Base-by-base conservation (phyloP, 2,888 invertebrate genomes). In the Acanthosoma haemorrhoidale region DNA sequence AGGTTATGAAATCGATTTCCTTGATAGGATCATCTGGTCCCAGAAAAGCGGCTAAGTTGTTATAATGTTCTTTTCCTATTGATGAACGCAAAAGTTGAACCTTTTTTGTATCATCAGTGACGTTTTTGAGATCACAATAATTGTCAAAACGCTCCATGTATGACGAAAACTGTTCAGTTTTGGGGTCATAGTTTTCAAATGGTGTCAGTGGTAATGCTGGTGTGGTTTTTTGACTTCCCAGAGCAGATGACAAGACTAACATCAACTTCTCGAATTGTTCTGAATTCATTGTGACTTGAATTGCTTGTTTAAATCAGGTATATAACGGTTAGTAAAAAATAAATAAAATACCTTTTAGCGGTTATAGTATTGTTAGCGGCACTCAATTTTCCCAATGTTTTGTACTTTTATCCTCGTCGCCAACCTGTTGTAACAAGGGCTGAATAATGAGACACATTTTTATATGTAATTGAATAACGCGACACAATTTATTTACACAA, bases 121-220 rank as follows among this genome's bases (percentile, higher is more conserved):
- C 68, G 16, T 59, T 43, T 8, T 70, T 64, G 34, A 72, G 43
- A 15, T 29, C n/a, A 29, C 25, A 8, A 31, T 71, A 61, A 31
- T 71, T 73, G 15, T 71, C 70, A 43, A 73, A 73, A 6, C 70
- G 38, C 57, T 73, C 73, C 4, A 71, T 29, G 15, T 73, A 71
- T 15, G 43, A 36, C 15, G 31, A 31, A 71, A 72, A 72, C 25
- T 71, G 68, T 69, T 72, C 72, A 2, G 71, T 68, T 60, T 67
- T 63, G 2, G 69, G 2, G 15, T 72, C 71, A 32, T 39, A 71
- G n/a, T 64, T 34, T 64, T 72, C 71, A 69, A 72, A 72, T 25
- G 72, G 72, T 8, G 43, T 29, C 15, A 69, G 16, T 11, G 31
- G 15, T 36, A 9, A 36, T 36, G 36, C 13, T 13, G 36, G 36